These are phyloP conservation scores for Telmatherina bonti DNA, from an alignment of 2,797 vertebrate genomes.

Conservation along the genomic window DNA sequence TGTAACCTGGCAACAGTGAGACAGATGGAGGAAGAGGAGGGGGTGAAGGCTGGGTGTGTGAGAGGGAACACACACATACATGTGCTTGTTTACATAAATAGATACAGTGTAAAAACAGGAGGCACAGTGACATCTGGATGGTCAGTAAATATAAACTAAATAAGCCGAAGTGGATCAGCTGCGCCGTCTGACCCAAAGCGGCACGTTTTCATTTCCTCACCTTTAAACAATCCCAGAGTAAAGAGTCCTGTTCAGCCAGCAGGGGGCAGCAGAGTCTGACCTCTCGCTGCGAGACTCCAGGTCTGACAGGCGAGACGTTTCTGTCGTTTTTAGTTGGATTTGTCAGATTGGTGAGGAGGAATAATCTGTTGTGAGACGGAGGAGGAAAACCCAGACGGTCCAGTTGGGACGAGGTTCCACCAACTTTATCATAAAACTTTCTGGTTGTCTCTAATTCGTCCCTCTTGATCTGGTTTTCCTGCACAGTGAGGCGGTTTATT, in stretches of 20 bases:
- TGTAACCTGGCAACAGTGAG: conserved; percentile 57
- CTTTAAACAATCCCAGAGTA: no score
- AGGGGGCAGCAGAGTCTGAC: conserved; percentile 71
- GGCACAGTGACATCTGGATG: conserved; percentile 74
- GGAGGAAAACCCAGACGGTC: conserved; percentile 62
- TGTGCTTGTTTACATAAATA: conserved; percentile 76
- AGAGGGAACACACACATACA: conserved; percentile 54
- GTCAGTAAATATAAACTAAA: conserved; percentile 57
- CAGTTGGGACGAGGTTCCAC: conserved; percentile 57
- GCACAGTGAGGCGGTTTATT: no score
- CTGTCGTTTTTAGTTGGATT: neutral
- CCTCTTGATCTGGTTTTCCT: no score
- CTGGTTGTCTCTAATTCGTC: no score
- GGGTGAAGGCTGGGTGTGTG: conserved; percentile 31
- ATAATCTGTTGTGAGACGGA: conserved; percentile 9
- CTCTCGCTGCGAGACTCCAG: neutral
- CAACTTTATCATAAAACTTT: conserved; percentile 18
- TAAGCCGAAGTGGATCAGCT: no score
- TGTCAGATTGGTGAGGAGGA: neutral
- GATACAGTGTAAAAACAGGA: conserved; percentile 81
- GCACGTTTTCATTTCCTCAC: conserved; percentile 1
- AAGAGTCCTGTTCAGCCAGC: conserved; percentile 30
- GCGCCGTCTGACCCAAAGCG: neutral
- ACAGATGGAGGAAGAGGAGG: conserved; percentile 41
- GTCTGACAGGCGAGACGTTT: neutral